Evolutionary conservation across 2,797 vertebrate species (phyloP), one percentile per base, ranked within the genome.

Genomic region (Todus mexicanus): DNA sequence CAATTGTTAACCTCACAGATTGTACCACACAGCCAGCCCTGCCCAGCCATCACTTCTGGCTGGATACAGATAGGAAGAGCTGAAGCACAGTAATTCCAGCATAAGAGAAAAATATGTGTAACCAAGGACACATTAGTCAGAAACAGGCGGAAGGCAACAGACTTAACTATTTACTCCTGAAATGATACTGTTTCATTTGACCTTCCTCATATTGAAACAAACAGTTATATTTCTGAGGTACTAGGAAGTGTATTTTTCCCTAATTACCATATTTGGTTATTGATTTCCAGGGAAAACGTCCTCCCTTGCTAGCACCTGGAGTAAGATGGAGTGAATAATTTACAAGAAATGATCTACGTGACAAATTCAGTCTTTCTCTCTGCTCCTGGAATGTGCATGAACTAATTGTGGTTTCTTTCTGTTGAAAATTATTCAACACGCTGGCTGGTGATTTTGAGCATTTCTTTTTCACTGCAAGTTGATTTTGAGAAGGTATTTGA

Each of bases 1-100:
- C n/a, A n/a, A n/a, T n/a, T 1, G 0, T 16, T 47, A 18, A 5
- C 54, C 48, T 27, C 47, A 16, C 19, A 14, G 11, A 2, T 5
- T 16, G 27, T 6, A 43, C 15, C 56, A n/a, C 31, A 15, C n/a
- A 50, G 59, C 37, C 53, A 33, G 75, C 37, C 37, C 51, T 59
- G 40, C 35, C 50, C n/a, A 10, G 40, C 23, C 37, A 47, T 7
- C 13, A 3, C 26, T 59, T 43, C 40, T 51, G 35, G 4, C 7
- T 1, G 3, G 56, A 59, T 20, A 19, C 16, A 4, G 35, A 19
- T 18, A 13, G 19, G 15, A 11, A 4, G 42, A 57, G 15, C 6
- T 8, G 45, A 35, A 71, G 56, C 5, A 19, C 4, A 14, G 16
- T 10, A 1, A 65, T 42, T 76, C 59, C 57, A 57, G 22, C 7